Conservation (phyloP, 35 echinoderm and acorn worm species). For the Strongylocentrotus purpuratus region DNA sequence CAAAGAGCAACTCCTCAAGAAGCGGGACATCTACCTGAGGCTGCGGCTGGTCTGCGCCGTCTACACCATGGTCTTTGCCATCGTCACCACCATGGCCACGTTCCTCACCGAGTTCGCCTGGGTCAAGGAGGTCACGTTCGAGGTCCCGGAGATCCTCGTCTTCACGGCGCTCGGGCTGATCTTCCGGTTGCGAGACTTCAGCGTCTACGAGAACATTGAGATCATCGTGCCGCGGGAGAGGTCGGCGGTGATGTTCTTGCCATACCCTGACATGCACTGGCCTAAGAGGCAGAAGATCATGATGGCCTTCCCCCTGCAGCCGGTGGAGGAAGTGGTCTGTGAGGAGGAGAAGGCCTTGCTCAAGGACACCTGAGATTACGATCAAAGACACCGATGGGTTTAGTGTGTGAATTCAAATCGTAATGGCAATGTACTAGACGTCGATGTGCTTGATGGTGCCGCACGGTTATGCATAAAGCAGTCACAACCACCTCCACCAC, state of each 20-base stretch:
- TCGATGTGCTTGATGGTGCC: neutral
- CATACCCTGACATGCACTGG: slow-evolving; percentile 67
- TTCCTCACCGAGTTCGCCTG: slow-evolving; percentile 91
- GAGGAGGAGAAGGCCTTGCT: slow-evolving; percentile 43
- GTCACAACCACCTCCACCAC: neutral
- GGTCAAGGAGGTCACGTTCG: slow-evolving; percentile 74
- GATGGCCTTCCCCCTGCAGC: slow-evolving; percentile 21
- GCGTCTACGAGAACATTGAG: slow-evolving; percentile 81
- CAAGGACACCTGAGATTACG: neutral
- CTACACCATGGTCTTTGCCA: slow-evolving; percentile 95
- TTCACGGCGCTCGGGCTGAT: slow-evolving; percentile 79
- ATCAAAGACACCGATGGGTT: neutral
- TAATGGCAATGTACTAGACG: neutral
- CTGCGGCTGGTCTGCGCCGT: slow-evolving; percentile 79
- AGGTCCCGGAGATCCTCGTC: slow-evolving; percentile 84
- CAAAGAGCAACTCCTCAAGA: slow-evolving; percentile 78
- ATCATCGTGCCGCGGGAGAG: slow-evolving; percentile 77
- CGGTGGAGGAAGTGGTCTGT: neutral
- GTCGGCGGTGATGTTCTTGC: slow-evolving; percentile 83
- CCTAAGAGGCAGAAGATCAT: slow-evolving; percentile 67
- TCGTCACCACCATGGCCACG: slow-evolving; percentile 89
- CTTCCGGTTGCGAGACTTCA: slow-evolving; percentile 86
- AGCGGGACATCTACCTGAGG: slow-evolving; percentile 81
- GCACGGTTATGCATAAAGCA: neutral
- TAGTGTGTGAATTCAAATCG: neutral